A percentile compares a stretch with the other conserved stretches of the same genome.
These are phyloP conservation scores for Rambutsinella grinnellia DNA, from an alignment of 2,888 invertebrate species.

Conservation along the genomic window DNA sequence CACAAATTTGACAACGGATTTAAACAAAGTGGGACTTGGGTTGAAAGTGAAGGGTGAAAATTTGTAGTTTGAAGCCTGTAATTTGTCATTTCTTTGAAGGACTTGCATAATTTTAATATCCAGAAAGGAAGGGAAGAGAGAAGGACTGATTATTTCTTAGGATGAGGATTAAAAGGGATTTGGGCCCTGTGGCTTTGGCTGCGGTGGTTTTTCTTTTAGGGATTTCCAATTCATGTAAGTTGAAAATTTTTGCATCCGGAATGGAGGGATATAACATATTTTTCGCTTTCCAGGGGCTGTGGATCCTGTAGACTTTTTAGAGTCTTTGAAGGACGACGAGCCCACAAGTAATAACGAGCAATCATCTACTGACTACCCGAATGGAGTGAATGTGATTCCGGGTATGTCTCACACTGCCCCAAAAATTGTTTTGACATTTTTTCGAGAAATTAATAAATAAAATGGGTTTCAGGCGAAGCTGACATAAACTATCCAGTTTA, in stretches of 20 bases:
- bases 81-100: slow-evolving; percentile 1
- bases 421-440: not conserved
- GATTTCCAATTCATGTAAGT: not conserved
- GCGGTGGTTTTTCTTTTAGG: not conserved
- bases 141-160: not conserved
- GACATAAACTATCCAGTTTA: slow-evolving; percentile 64
- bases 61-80: not conserved
- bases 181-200: not conserved
- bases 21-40: no score
- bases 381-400: slow-evolving; percentile 66
- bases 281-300: slow-evolving; percentile 36
- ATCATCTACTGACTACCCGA: slow-evolving; percentile 62
- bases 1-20: no score
- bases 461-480: slow-evolving; percentile 53
- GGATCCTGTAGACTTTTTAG: slow-evolving; percentile 47
- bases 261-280: no score
- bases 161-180: not conserved
- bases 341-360: slow-evolving; percentile 29
- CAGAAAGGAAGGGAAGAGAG: slow-evolving; percentile 6
- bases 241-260: not conserved
- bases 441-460: not conserved
- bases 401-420: slow-evolving; percentile 38
- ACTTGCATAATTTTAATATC: not conserved
- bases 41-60: no score
- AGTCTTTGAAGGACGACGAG: slow-evolving; percentile 54